Conservation (phyloP, 2,888 invertebrate genomes). For the Sarcophaga subvicina region DNA sequence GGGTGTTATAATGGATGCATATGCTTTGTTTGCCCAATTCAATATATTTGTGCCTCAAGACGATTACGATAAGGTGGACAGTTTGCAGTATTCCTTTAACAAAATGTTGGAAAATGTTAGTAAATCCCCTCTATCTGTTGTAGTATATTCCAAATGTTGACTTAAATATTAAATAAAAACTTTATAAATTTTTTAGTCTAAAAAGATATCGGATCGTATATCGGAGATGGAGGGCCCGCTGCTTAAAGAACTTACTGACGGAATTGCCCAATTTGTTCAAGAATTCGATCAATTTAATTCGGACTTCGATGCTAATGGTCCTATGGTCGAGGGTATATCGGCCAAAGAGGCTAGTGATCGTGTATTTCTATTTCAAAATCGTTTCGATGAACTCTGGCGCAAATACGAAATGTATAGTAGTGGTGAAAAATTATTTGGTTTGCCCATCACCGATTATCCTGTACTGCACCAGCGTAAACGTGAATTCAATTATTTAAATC, state of each 20-base stretch:
- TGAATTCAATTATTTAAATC: conserved; percentile 92
- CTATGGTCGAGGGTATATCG: conserved; percentile 91
- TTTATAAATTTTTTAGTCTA: conserved; percentile 72
- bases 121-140: neutral
- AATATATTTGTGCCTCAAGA: conserved; percentile 88
- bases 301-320: conserved; percentile 90
- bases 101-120: conserved; percentile 89
- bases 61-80: conserved; percentile 90
- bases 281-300: conserved; percentile 87
- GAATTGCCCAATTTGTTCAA: conserved; percentile 85
- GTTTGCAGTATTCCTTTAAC: conserved; percentile 89
- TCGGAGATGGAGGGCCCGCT: conserved; percentile 88
- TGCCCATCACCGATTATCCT: conserved; percentile 92
- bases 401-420: conserved; percentile 91
- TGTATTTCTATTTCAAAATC: conserved; percentile 88
- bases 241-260: conserved; percentile 87
- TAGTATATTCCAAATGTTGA: neutral
- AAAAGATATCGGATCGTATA: conserved; percentile 78
- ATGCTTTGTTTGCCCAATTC: conserved; percentile 87
- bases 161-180: neutral
- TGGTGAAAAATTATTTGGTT: conserved; percentile 92
- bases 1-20: conserved; percentile 90
- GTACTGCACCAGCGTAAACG: conserved; percentile 89
- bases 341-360: conserved; percentile 94
- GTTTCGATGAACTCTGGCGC: conserved; percentile 92